phyloP scores from a whole-genome alignment of 2,797 vertebrate species.

The Pteronotus mesoamericanus region DNA sequence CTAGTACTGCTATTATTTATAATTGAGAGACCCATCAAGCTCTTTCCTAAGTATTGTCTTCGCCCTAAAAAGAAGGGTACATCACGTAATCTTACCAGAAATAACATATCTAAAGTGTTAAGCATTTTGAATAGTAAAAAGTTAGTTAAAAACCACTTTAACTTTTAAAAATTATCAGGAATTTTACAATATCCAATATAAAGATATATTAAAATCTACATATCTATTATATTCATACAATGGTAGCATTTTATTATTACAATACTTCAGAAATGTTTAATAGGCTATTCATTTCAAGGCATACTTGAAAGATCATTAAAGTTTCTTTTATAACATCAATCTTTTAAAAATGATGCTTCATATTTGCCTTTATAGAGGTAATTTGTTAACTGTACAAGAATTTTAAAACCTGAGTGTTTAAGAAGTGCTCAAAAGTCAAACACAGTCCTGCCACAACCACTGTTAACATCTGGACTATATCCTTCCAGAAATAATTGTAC shows the following conservation, averaged over 20 bases:
- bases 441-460: not conserved
- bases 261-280: conserved; percentile 18
- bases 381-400: not conserved
- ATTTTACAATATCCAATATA: not conserved
- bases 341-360: not conserved
- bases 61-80: not conserved
- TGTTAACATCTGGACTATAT: not conserved
- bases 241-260: conserved; percentile 31
- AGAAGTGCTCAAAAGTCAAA: not conserved
- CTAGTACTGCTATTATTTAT: not conserved
- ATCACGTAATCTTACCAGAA: not conserved
- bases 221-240: conserved; percentile 21
- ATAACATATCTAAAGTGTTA: not conserved
- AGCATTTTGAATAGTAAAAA: conserved; percentile 29
- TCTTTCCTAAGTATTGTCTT: not conserved
- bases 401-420: not conserved
- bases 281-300: conserved; percentile 1
- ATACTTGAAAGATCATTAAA: not conserved
- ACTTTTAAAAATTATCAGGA: conserved; percentile 32
- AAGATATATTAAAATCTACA: not conserved
- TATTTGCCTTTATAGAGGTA: conserved; percentile 30
- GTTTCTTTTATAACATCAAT: conserved; percentile 9
- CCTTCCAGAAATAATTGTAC: not conserved
- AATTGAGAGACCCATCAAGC: not conserved
- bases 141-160: not conserved